Conservation (phyloP, 1,140 invertebrate genomes). For the Schlechtendalia chinensis region DNA sequence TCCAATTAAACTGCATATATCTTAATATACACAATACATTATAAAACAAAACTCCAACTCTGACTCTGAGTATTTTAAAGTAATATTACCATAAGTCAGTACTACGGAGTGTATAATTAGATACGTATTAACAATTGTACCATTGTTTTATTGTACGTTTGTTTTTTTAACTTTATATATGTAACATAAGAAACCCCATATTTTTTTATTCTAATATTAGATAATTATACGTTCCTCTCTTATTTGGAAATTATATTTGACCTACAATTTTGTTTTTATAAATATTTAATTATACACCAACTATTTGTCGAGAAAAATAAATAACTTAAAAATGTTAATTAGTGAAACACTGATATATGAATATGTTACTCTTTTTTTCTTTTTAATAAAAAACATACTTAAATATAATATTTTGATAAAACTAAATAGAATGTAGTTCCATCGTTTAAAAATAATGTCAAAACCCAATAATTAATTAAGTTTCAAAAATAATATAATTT, state of each 20-base stretch:
- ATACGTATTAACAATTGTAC: background rate
- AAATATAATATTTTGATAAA: too few relatives aligned
- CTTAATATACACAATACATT: too few relatives aligned
- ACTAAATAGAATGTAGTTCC: too few relatives aligned
- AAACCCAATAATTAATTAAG: too few relatives aligned
- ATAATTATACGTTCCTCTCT: background rate
- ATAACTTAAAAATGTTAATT: background rate
- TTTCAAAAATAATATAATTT: too few relatives aligned
- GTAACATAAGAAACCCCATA: background rate
- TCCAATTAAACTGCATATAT: too few relatives aligned
- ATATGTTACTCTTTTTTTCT: background rate
- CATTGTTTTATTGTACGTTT: slow-evolving; percentile 1
- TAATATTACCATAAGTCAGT: background rate
- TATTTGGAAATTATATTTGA: slow-evolving; percentile 3
- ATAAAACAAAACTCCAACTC: background rate
- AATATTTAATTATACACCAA: background rate
- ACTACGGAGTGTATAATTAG: background rate
- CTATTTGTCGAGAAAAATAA: background rate
- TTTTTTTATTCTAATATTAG: background rate
- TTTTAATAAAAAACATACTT: too few relatives aligned
- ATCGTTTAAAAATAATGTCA: too few relatives aligned
- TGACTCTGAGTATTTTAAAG: background rate
- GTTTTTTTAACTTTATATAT: background rate
- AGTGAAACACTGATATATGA: background rate
- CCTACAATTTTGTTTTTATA: slow-evolving; percentile 3